phyloP scores from a whole-genome alignment of 2,113 vertebrate species.

The Melanostigma gelatinosum region DNA sequence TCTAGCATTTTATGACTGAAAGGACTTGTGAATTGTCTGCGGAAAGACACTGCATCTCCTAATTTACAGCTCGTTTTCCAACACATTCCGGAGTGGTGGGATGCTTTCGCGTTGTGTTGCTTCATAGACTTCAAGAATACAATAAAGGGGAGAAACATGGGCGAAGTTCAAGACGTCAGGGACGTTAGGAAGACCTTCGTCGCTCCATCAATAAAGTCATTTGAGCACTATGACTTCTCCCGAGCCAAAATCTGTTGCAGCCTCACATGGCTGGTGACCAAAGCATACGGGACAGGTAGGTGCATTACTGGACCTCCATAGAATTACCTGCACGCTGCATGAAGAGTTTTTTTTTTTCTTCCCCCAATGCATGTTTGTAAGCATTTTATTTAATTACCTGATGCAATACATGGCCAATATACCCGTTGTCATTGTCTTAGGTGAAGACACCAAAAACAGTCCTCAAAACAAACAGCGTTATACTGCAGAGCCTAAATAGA shows the following conservation, averaged over 20 bases:
- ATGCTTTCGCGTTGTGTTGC: conserved; percentile 71
- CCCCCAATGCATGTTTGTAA: neutral
- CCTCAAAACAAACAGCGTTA: neutral
- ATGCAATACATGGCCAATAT: neutral
- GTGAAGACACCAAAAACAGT: neutral
- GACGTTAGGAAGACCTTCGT: conserved; percentile 89
- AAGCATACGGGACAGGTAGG: conserved; percentile 97
- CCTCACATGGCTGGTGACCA: conserved; percentile 95
- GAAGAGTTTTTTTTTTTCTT: neutral
- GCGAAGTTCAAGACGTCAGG: conserved; percentile 87
- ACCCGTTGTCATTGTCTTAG: neutral
- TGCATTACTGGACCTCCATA: conserved; percentile 20
- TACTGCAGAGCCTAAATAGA: neutral
- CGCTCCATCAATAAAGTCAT: conserved; percentile 92
- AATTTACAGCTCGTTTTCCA: conserved; percentile 53
- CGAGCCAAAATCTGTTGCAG: conserved; percentile 95
- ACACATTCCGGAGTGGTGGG: conserved; percentile 72
- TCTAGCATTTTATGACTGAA: conserved; percentile 25
- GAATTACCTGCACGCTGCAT: conserved; percentile 13
- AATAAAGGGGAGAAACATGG: conserved; percentile 84
- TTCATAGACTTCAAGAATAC: conserved; percentile 47
- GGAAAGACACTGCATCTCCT: neutral
- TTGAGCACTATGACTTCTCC: conserved; percentile 96
- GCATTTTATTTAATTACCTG: neutral
- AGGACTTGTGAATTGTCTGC: conserved; percentile 1